A percentile compares a stretch with the other conserved stretches of the same genome.
These are phyloP conservation scores for Dusona sp. DNA, from an alignment of 2,888 invertebrate species.

Conservation along the genomic window DNA sequence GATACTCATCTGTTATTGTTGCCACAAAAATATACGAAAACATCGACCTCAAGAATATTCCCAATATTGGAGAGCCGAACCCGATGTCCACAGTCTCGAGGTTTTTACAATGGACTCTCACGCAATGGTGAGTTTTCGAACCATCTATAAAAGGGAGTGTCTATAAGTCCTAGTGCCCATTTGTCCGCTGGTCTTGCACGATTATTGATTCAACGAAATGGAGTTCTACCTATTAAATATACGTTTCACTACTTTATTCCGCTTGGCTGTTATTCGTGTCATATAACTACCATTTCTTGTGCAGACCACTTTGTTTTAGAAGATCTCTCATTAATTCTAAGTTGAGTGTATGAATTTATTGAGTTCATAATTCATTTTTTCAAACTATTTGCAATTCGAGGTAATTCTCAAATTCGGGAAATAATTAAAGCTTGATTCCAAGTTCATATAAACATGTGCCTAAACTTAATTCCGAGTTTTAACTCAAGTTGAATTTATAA, in stretches of 20 bases:
- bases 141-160: slow-evolving; percentile 9
- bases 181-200: slow-evolving; percentile 4
- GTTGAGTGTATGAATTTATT: not conserved
- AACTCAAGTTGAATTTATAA: not conserved
- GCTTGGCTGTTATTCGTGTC: not conserved
- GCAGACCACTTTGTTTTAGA: not conserved
- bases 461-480: not conserved
- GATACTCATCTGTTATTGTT: slow-evolving; percentile 91
- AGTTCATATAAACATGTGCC: not conserved
- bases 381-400: not conserved
- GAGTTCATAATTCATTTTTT: not conserved
- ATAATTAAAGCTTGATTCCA: not conserved
- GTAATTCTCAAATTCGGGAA: not conserved
- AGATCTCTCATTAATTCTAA: not conserved
- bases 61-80: slow-evolving; percentile 85
- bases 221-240: not conserved
- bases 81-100: slow-evolving; percentile 85
- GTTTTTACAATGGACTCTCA: slow-evolving; percentile 86
- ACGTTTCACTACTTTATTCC: not conserved
- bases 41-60: slow-evolving; percentile 84
- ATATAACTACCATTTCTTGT: not conserved
- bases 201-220: slow-evolving; percentile 11
- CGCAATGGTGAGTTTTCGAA: slow-evolving; percentile 75
- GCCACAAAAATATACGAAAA: slow-evolving; percentile 87
- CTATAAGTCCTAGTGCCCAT: not conserved